Percentiles rank a stretch among this genome's conserved stretches.
phyloP scores from a whole-genome alignment of 2,797 vertebrate genomes.

The Rhinogobio ventralis region DNA sequence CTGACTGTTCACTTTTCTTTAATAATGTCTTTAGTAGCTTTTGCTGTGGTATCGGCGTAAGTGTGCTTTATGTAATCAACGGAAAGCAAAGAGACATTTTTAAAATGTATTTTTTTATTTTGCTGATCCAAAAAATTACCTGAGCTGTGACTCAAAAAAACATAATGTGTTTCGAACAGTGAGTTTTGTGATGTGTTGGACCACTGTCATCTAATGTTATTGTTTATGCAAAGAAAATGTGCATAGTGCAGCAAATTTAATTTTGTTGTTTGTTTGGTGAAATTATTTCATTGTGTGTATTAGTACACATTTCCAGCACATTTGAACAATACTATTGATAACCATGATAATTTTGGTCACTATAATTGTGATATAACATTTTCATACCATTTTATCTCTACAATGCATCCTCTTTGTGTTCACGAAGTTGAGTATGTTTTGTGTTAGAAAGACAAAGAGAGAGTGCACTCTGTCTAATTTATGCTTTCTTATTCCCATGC shows the following conservation, averaged over 20 bases:
- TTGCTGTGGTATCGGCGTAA: too few species aligned
- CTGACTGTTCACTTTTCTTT: too few species aligned
- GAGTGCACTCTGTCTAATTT: conserved; percentile 35
- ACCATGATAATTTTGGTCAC: background rate
- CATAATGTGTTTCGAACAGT: background rate
- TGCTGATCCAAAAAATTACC: background rate
- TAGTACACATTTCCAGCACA: too few species aligned
- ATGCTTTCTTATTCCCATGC: conserved; percentile 36
- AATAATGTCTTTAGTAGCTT: too few species aligned
- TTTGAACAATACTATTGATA: background rate
- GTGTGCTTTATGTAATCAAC: too few species aligned
- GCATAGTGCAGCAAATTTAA: background rate
- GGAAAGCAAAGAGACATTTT: too few species aligned
- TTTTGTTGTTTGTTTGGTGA: background rate
- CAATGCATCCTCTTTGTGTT: conserved; percentile 4
- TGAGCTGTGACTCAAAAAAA: background rate
- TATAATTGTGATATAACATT: too few species aligned
- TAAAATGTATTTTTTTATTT: too few species aligned
- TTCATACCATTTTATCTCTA: too few species aligned
- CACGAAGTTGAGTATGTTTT: conserved; percentile 9
- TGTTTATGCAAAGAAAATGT: background rate
- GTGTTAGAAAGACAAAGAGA: conserved; percentile 6
- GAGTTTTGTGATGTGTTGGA: background rate
- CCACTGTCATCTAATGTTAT: background rate
- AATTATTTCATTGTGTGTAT: background rate